Conservation (phyloP, 2,113 vertebrate species). For the Lutjanus erythropterus region DNA sequence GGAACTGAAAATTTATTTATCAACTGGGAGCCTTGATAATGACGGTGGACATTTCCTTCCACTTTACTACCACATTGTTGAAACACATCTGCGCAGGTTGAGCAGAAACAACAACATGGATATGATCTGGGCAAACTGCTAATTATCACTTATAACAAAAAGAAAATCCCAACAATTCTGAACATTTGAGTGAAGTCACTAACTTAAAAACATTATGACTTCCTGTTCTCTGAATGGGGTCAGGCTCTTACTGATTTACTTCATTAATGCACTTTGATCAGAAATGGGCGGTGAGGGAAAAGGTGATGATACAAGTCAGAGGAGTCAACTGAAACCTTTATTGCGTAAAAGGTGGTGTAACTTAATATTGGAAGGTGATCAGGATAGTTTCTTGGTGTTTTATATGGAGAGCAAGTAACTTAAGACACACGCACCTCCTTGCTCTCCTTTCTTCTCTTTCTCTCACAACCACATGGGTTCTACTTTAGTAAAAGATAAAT, state of each 20-base stretch:
- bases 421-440: background rate
- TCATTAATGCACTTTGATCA: conserved; percentile 9
- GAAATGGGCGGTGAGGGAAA: background rate
- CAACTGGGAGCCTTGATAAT: background rate
- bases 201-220: background rate
- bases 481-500: background rate
- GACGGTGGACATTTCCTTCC: background rate
- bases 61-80: too few relatives aligned
- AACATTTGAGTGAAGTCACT: background rate
- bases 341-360: conserved; percentile 23
- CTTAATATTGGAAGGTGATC: conserved; percentile 41
- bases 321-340: background rate
- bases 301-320: background rate
- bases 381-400: conserved; percentile 34
- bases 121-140: background rate
- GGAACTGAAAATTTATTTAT: background rate
- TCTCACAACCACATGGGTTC: background rate
- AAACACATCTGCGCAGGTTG: background rate
- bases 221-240: background rate
- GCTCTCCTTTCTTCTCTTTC: background rate
- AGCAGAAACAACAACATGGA: background rate
- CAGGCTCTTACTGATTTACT: conserved; percentile 1
- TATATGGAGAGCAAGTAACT: conserved; percentile 26
- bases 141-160: background rate
- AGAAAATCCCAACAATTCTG: background rate